These are phyloP conservation scores for Colletes latitarsis DNA, from an alignment of 1,140 invertebrate genomes.

Conservation along the genomic window DNA sequence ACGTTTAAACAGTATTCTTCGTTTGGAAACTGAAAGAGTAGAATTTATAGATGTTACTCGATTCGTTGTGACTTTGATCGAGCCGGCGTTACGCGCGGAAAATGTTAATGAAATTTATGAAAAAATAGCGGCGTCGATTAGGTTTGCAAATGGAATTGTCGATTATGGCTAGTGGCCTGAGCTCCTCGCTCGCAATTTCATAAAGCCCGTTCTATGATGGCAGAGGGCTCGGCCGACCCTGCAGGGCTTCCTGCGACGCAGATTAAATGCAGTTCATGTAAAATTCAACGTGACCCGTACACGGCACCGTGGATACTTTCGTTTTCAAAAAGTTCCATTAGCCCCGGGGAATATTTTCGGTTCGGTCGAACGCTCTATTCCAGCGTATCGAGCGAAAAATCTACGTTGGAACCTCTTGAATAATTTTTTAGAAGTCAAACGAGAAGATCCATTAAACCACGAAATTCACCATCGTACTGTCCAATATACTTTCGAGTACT, in stretches of 20 bases:
- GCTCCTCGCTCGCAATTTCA: conserved; percentile 39
- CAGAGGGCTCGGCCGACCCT: conserved; percentile 41
- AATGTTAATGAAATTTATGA: not conserved
- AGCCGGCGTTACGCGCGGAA: no score
- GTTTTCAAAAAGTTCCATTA: conserved; percentile 36
- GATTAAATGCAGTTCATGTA: conserved; percentile 59
- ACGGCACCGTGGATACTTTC: conserved; percentile 21
- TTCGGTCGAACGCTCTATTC: not conserved
- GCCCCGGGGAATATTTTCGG: not conserved
- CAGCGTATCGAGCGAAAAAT: not conserved
- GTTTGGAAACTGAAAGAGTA: no score
- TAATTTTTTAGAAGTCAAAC: not conserved
- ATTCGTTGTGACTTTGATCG: no score
- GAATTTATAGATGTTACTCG: no score
- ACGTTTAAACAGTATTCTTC: no score
- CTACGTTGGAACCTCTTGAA: no score
- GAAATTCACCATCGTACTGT: not conserved
- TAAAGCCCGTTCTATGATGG: conserved; percentile 46
- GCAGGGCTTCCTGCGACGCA: conserved; percentile 54
- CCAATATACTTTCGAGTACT: no score
- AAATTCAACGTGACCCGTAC: conserved; percentile 50
- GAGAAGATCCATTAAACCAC: not conserved
- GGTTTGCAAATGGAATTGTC: conserved; percentile 9
- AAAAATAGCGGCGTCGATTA: not conserved
- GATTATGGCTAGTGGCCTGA: conserved; percentile 21